Evolutionary conservation across 2,888 invertebrate species (phyloP).

Genomic region (Argyresthia albistria): DNA sequence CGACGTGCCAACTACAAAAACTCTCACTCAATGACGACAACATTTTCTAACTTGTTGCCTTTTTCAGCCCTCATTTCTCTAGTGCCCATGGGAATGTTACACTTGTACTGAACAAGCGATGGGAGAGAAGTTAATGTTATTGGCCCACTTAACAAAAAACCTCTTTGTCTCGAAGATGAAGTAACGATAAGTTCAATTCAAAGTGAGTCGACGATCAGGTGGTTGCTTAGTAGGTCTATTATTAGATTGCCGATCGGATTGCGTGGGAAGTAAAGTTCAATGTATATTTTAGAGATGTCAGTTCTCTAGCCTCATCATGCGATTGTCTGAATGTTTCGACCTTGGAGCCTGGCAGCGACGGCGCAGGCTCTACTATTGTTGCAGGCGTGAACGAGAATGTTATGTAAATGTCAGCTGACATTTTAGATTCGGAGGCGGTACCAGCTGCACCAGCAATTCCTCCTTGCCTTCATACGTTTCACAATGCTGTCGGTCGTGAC

Average conservation of each 20-base stretch:
- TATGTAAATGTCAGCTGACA: slow-evolving; percentile 58
- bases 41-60: slow-evolving; percentile 4
- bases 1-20: slow-evolving; percentile 8
- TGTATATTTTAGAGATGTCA: slow-evolving; percentile 20
- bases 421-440: slow-evolving; percentile 43
- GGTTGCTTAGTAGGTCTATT: too few species aligned
- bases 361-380: slow-evolving; percentile 1
- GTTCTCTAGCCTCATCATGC: slow-evolving; percentile 11
- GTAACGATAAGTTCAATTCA: too few species aligned
- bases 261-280: slow-evolving; percentile 24
- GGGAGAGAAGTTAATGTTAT: neutral
- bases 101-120: neutral
- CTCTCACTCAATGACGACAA: slow-evolving; percentile 10
- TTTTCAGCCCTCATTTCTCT: too few species aligned
- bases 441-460: neutral
- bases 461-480: slow-evolving; percentile 2
- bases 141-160: too few species aligned
- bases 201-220: too few species aligned
- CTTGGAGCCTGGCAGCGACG: slow-evolving; percentile 24
- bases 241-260: neutral
- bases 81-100: too few species aligned
- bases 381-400: slow-evolving; percentile 20
- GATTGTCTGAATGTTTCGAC: slow-evolving; percentile 17
- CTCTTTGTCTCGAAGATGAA: too few species aligned
- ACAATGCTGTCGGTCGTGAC: neutral